phyloP scores from a whole-genome alignment of 2,797 vertebrate species.

The Allobates femoralis region DNA sequence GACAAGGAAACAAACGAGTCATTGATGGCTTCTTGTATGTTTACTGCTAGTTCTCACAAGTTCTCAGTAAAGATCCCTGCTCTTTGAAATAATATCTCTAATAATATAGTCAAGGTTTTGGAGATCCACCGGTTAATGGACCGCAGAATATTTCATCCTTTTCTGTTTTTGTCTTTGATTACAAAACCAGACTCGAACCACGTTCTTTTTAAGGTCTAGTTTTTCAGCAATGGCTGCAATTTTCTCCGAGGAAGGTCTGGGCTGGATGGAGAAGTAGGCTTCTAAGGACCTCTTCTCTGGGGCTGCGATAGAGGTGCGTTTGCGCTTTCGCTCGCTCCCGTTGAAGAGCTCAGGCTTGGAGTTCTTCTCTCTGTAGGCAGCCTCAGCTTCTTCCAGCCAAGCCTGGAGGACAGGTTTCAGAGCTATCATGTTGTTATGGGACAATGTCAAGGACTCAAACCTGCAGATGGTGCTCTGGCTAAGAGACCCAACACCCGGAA shows the following conservation, averaged over 20 bases:
- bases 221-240: constrained; percentile 92
- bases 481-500: constrained; percentile 91
- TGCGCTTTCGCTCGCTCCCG: constrained; percentile 86
- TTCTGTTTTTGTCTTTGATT: constrained; percentile 96
- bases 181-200: constrained; percentile 94
- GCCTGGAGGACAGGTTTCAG: constrained; percentile 91
- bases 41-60: constrained; percentile 63
- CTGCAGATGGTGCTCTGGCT: constrained; percentile 98
- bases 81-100: constrained; percentile 58
- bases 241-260: constrained; percentile 91
- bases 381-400: constrained; percentile 93
- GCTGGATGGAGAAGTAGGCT: constrained; percentile 93
- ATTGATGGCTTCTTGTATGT: constrained; percentile 61
- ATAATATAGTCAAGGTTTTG: constrained; percentile 48
- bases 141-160: constrained; percentile 92
- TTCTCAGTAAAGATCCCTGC: constrained; percentile 72
- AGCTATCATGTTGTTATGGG: constrained; percentile 98
- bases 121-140: constrained; percentile 78
- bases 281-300: constrained; percentile 93
- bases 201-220: constrained; percentile 93
- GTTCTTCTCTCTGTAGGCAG: constrained; percentile 84
- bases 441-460: constrained; percentile 94
- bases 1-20: constrained; percentile 44
- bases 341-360: constrained; percentile 84
- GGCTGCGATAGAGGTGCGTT: constrained; percentile 92